Evolutionary conservation across 2,888 invertebrate genomes (phyloP).

Genomic region (Adelognathus sp.): DNA sequence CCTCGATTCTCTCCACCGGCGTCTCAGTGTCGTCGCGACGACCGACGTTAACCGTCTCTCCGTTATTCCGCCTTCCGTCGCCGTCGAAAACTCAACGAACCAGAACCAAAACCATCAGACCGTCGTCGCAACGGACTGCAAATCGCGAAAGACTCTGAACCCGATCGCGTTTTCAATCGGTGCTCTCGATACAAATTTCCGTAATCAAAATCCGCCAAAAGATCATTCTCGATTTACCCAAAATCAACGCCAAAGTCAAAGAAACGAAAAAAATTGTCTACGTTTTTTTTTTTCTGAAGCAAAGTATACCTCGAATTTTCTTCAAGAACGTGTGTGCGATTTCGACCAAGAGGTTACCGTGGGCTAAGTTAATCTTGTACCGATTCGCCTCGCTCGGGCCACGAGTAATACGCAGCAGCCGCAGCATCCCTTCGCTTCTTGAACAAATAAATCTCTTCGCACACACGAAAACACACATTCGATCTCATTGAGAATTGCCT

Average conservation of each 20-base stretch:
- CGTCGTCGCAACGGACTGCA: conserved; percentile 58
- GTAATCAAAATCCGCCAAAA: too few species aligned
- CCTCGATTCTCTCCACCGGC: conserved; percentile 75
- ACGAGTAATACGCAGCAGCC: conserved; percentile 42
- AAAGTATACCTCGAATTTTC: background rate
- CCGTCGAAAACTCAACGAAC: conserved; percentile 47
- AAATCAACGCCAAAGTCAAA: too few species aligned
- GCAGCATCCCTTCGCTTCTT: conserved; percentile 22
- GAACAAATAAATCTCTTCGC: background rate
- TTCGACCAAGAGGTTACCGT: conserved; percentile 53
- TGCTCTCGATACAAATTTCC: background rate
- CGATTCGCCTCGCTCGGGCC: conserved; percentile 6
- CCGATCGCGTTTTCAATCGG: conserved; percentile 12
- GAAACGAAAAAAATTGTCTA: too few species aligned
- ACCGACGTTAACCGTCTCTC: conserved; percentile 72
- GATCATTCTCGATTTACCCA: too few species aligned
- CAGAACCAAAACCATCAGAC: conserved; percentile 25
- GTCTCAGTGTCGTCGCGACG: conserved; percentile 81
- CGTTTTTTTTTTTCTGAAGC: background rate
- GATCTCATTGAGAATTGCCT: background rate
- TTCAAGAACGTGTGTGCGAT: too few species aligned
- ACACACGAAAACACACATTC: background rate
- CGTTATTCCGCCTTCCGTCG: conserved; percentile 51
- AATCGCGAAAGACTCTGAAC: conserved; percentile 41
- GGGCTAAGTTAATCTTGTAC: conserved; percentile 44